These are phyloP conservation scores for Pipa parva DNA, from an alignment of 2,113 vertebrate genomes.

Conservation along the genomic window DNA sequence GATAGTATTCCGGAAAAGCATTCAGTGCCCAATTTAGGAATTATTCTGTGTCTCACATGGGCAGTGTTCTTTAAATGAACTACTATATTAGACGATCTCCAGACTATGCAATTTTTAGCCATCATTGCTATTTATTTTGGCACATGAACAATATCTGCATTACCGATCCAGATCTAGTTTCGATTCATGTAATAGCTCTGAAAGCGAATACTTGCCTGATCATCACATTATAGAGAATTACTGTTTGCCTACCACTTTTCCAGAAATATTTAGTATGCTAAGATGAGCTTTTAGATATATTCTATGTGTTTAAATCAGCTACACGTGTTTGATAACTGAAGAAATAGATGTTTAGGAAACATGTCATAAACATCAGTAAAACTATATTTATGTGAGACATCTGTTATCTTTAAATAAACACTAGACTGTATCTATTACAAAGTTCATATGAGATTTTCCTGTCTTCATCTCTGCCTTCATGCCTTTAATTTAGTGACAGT, in stretches of 20 bases:
- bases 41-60: conserved; percentile 1
- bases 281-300: conserved; percentile 1
- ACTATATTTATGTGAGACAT: conserved; percentile 8
- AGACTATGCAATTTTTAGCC: conserved; percentile 2
- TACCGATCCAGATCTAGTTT: conserved; percentile 1
- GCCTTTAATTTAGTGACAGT: too few species aligned
- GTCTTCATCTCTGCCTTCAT: too few species aligned
- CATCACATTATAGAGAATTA: not conserved
- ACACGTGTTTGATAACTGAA: conserved; percentile 4
- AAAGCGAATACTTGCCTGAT: not conserved
- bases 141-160: not conserved
- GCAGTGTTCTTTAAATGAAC: not conserved
- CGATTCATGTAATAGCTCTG: not conserved
- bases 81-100: conserved; percentile 6
- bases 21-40: conserved; percentile 7
- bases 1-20: not conserved
- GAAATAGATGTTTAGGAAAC: conserved; percentile 1
- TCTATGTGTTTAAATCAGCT: not conserved
- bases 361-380: not conserved
- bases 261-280: conserved; percentile 3
- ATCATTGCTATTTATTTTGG: conserved; percentile 14
- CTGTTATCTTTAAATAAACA: conserved; percentile 16
- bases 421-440: conserved; percentile 43
- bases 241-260: not conserved
- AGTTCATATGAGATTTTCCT: too few species aligned